Base-by-base conservation (phyloP, 1,140 invertebrate species). In the Nomia melanderi region DNA sequence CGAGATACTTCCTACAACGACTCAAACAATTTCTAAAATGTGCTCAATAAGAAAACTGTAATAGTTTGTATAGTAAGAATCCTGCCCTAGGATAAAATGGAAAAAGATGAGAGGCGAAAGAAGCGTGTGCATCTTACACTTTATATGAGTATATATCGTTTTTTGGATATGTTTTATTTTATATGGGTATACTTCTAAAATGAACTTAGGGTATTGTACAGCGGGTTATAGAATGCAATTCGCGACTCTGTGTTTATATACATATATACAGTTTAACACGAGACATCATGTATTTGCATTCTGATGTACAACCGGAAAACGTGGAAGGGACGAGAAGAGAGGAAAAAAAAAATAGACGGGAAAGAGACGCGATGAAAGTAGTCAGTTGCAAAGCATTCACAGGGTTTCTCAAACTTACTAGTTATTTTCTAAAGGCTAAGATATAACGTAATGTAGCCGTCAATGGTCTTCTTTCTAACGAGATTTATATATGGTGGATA, bases 11-110 rank as follows among this genome's bases (percentile, higher is more conserved):
- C 86, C 88, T 90, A 90, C 89, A 91, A 90, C 89, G 90, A 91
- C 83, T 88, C 85, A 82, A 89, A 90, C 87, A 86, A 89, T 91
- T 91, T 91, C 89, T 90, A 90, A 91, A 91, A 90, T 88, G 88
- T 89, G 88, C 89, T 91, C 90, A 91, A 91, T 90, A 87, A 90
- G 82, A 44, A 84, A 88, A 89, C 84, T 89, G 77, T 84, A 89
- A 89, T 90, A 91, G 86, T 88, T 85, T 89, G 85, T 90, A 88
- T 83, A 88, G 82, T 89, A 83, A 86, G 75, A 86, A 86, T 90
- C 89, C 89, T 87, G 82, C 83, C 86, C 85, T 88, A 88, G 82
- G 82, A 72, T 81, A 82, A 88, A 87, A 67, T 17, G 17, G 54
- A 56, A 47, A 20, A 39, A 56, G 20, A 0, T 5, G 8, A 50